Percentiles rank a stretch among this genome's conserved stretches.
These are phyloP conservation scores for Perithous albicinctus DNA, from an alignment of 2,888 invertebrate species.

Conservation along the genomic window DNA sequence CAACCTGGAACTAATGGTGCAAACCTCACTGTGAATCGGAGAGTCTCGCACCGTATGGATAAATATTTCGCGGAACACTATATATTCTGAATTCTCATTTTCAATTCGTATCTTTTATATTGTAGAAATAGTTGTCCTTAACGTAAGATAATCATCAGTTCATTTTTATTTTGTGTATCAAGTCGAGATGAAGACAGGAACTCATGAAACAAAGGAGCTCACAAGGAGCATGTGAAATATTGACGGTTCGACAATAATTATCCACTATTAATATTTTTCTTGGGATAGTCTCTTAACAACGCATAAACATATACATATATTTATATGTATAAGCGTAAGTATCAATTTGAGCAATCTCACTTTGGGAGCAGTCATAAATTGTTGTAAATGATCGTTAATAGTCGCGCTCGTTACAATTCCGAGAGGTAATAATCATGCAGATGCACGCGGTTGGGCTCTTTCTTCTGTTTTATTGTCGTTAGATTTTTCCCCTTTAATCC, in stretches of 20 bases:
- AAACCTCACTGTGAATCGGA: not conserved
- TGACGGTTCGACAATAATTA: not conserved
- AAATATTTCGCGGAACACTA: not conserved
- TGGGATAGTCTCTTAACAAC: not conserved
- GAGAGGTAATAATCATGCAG: conserved; percentile 56
- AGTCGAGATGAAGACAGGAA: too few relatives aligned
- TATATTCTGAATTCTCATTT: not conserved
- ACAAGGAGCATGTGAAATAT: not conserved
- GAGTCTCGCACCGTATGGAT: not conserved
- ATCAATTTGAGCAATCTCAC: conserved; percentile 30
- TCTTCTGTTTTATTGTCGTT: conserved; percentile 52
- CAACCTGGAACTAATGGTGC: not conserved
- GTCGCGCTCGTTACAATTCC: conserved; percentile 50
- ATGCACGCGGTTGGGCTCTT: conserved; percentile 41
- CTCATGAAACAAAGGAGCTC: too few relatives aligned
- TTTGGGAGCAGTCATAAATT: conserved; percentile 46
- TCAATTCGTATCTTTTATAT: not conserved
- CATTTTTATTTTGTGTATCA: too few relatives aligned
- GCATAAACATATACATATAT: not conserved
- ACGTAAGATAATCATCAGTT: too few relatives aligned
- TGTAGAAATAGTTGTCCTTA: not conserved
- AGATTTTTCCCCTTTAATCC: conserved; percentile 48
- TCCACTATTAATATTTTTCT: not conserved
- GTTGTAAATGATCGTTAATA: conserved; percentile 54
- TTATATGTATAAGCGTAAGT: not conserved